Conservation (phyloP, 2,113 vertebrate species). For the Perca fluviatilis region DNA sequence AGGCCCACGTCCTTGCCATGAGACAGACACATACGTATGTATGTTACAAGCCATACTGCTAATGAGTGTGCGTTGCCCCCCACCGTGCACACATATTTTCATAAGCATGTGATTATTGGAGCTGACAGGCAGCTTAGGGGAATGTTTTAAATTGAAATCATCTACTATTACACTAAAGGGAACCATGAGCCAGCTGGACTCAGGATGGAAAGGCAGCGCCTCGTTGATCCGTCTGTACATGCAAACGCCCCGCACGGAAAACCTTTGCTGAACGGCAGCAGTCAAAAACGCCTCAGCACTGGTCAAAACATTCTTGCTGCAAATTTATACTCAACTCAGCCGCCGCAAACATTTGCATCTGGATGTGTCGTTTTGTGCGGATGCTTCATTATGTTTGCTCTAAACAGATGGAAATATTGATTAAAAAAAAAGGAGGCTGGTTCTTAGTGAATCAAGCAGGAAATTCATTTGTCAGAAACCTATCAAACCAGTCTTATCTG, state of each 20-base stretch:
- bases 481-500: conserved; percentile 25
- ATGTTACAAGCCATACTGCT: conserved; percentile 19
- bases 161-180: conserved; percentile 49
- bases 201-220: conserved; percentile 27
- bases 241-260: conserved; percentile 10
- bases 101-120: conserved; percentile 45
- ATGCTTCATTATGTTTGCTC: conserved; percentile 40
- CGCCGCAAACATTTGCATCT: conserved; percentile 39
- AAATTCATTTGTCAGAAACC: conserved; percentile 61
- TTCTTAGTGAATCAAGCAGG: conserved; percentile 36
- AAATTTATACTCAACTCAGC: conserved; percentile 15
- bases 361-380: neutral
- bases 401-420: conserved; percentile 59
- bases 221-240: conserved; percentile 30
- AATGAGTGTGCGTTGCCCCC: conserved; percentile 43
- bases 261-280: conserved; percentile 23
- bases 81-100: conserved; percentile 21
- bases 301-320: conserved; percentile 45
- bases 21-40: conserved; percentile 23
- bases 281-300: conserved; percentile 43
- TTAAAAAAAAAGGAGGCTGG: conserved; percentile 5
- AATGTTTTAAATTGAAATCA: conserved; percentile 64
- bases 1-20: neutral
- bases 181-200: conserved; percentile 59
- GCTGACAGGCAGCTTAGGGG: conserved; percentile 45